Evolutionary conservation across 2,888 invertebrate genomes (phyloP), one percentile per base, ranked within the genome.

Genomic region (Ischnura elegans): DNA sequence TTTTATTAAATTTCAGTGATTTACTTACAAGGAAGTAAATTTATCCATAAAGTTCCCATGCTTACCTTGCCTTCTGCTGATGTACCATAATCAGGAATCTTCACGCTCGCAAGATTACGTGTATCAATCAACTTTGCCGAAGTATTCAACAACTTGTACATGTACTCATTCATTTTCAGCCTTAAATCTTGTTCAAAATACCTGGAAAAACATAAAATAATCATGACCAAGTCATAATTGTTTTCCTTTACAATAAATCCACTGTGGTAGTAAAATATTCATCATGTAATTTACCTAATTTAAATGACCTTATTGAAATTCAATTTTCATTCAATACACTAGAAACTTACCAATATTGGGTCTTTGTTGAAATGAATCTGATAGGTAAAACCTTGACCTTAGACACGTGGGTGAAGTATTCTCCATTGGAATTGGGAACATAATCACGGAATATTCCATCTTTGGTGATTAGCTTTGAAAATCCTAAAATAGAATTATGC

Each of bases 401-500:
- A 25, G 76, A 76, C 25, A 76, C 76, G 13, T 76, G 76, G 76
- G 76, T 76, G 76, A 76, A 76, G 29, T 36, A 76, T 76, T 76
- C 36, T 13, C 76, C 76, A n/a, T 76, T 10, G 36, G 76, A 29
- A 13, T 36, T 10, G 36, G 29, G 76, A 16, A 36, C 36, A 36
- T 8, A 36, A 36, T 76, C 76, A 5, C 16, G 0, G n/a, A 76
- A 76, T 13, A 16, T 25, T 13, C 36, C 76, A 36, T 76, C 76
- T n/a, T 36, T n/a, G 76, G 13, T 76, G 36, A 76, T 76, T 2
- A 76, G 76, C 25, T 76, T 36, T 0, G 76, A 36, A 76, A 76
- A 76, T 10, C n/a, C 76, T 76, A 16, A 76, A 76, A 76, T 36
- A 25, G 61, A 61, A 25, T 61, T n/a, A n/a, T n/a, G n/a, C n/a